phyloP scores from a whole-genome alignment of 2,113 vertebrate genomes.

The Prietella phreatophila region DNA sequence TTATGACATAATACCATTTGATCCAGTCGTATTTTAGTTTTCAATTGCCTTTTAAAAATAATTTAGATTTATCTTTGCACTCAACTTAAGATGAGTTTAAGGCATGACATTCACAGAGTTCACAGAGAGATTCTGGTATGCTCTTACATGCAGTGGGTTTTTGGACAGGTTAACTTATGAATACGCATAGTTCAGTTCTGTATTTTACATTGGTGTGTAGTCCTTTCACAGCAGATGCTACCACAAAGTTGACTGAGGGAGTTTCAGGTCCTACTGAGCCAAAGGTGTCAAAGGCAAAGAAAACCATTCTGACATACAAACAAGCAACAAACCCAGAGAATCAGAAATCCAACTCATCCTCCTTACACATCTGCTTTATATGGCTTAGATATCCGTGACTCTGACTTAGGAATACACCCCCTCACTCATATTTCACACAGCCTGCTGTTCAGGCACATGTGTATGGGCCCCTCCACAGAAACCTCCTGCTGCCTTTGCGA shows the following conservation, averaged over 20 bases:
- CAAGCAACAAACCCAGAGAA: neutral
- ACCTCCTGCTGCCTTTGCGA: slow-evolving; percentile 50
- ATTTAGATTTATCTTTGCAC: neutral
- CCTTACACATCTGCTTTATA: slow-evolving; percentile 3
- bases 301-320: slow-evolving; percentile 20
- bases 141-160: neutral
- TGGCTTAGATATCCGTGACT: neutral
- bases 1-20: too few relatives aligned
- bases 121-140: neutral
- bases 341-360: slow-evolving; percentile 11
- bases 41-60: neutral
- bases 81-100: neutral
- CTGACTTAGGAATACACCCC: slow-evolving; percentile 34
- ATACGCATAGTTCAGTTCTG: slow-evolving; percentile 1
- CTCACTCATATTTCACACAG: slow-evolving; percentile 23
- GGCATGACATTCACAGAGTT: neutral
- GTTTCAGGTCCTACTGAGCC: slow-evolving; percentile 5
- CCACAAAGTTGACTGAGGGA: neutral
- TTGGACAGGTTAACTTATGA: slow-evolving; percentile 17
- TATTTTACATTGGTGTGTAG: slow-evolving; percentile 1
- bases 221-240: neutral
- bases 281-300: slow-evolving; percentile 8
- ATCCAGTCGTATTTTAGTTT: neutral
- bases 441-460: slow-evolving; percentile 36
- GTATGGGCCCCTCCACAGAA: slow-evolving; percentile 31